Percentiles rank a stretch among this genome's conserved stretches.
phyloP scores from a whole-genome alignment of 2,888 invertebrate genomes.

The Euzophera pinguis region DNA sequence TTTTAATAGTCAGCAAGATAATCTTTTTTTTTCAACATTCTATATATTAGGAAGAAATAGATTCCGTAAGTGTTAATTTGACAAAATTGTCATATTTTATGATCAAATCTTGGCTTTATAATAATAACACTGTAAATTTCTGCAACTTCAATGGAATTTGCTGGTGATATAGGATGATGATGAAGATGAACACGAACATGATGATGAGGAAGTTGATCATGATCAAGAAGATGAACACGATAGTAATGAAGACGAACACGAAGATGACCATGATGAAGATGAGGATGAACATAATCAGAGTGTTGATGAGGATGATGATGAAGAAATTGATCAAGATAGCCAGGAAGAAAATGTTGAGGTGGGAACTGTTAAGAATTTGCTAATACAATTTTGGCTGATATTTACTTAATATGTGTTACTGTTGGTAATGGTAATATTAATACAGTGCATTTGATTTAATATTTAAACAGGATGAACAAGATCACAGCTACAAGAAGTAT shows the following conservation, averaged over 20 bases:
- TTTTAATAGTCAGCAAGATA: no score
- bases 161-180: conserved; percentile 26
- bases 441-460: not conserved
- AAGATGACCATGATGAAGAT: conserved; percentile 37
- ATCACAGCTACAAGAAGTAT: conserved; percentile 32
- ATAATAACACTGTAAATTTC: no score
- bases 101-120: no score
- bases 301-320: conserved; percentile 35
- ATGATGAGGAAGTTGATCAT: not conserved
- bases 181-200: conserved; percentile 36
- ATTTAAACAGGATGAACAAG: conserved; percentile 22
- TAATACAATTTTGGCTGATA: not conserved
- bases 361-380: not conserved
- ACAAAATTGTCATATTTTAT: no score
- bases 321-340: conserved; percentile 33
- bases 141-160: not conserved
- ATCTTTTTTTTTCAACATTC: no score
- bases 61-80: no score
- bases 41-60: no score
- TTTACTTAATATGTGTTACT: not conserved
- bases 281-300: conserved; percentile 39
- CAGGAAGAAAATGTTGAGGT: conserved; percentile 16
- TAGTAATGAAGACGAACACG: conserved; percentile 30
- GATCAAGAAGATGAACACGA: conserved; percentile 26
- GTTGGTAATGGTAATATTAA: no score